Percentiles rank a stretch among this genome's conserved stretches.
Evolutionary conservation across 1,140 invertebrate species (phyloP).

Genomic region (Oppia nitens): DNA sequence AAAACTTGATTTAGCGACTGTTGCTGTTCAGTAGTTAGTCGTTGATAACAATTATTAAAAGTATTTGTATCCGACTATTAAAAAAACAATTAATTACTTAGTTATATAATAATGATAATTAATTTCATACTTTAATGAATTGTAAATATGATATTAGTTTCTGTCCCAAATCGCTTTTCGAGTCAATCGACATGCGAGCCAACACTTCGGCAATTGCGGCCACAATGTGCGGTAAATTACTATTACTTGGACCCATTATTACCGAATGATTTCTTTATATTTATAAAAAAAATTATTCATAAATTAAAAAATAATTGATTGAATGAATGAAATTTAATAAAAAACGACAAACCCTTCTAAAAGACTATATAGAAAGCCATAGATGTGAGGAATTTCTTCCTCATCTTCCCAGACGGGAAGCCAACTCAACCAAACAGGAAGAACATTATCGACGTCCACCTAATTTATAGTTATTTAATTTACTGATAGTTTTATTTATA

Average conservation of each 20-base stretch:
- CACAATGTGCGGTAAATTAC: slow-evolving; percentile 72
- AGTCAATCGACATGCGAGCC: slow-evolving; percentile 54
- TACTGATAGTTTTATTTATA: background rate
- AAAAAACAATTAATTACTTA: background rate
- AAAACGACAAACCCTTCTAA: slow-evolving; percentile 45
- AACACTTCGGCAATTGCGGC: slow-evolving; percentile 77
- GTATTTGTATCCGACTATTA: background rate
- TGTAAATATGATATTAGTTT: slow-evolving; percentile 36
- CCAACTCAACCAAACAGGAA: slow-evolving; percentile 83
- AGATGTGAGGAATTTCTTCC: slow-evolving; percentile 86
- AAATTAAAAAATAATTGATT: background rate
- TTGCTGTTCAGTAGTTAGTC: background rate
- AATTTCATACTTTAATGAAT: slow-evolving; percentile 28
- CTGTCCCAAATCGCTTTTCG: slow-evolving; percentile 41
- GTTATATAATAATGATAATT: background rate
- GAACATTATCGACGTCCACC: slow-evolving; percentile 58
- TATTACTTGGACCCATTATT: slow-evolving; percentile 63
- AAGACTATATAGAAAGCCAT: slow-evolving; percentile 84
- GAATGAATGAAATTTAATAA: background rate
- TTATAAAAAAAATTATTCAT: slow-evolving; percentile 3
- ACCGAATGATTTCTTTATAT: slow-evolving; percentile 51
- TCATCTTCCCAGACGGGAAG: slow-evolving; percentile 85
- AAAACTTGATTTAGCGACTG: background rate
- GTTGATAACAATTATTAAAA: background rate
- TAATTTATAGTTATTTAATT: background rate